Evolutionary conservation across 2,797 vertebrate species (phyloP), one percentile per base, ranked within the genome.

Genomic region (Pipistrellus nathusii): DNA sequence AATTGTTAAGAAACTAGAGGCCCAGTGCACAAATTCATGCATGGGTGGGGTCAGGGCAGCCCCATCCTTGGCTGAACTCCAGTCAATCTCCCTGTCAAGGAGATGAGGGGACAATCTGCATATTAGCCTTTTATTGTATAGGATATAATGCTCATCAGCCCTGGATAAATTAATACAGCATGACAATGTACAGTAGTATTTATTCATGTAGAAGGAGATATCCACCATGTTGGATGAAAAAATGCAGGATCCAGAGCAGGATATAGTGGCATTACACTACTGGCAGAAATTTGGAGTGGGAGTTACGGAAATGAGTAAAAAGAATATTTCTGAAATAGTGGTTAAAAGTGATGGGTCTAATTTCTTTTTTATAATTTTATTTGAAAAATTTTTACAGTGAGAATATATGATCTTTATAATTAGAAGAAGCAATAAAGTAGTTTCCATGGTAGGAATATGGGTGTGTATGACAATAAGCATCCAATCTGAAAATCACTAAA

Each of bases 351-450:
- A 91, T 69, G 68, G 48, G 13, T 85, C 48, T 78, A 51, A 27
- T 75, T 68, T 83, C 20, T 71, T 83, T 87, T 81, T 64, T 41
- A 64, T n/a, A 84, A 17, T 84, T 68, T 68, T 62, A 18, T 53
- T 59, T 83, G 25, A 73, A 48, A 20, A 53, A 46, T 68, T 44
- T 73, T 85, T 44, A 53, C 32, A 77, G 5, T 90, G 23, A 95
- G 64, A 89, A 85, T 18, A 59, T 8, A 88, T 30, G 9, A 83
- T 30, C 13, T 68, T 72, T 73, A 72, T 21, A 84, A 68, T 84
- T 55, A 88, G 25, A 64, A 87, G 77, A 90, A 86, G 23, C 14
- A 76, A 92, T 66, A 68, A n/a, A 80, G 20, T 80, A 90, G 46
- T 81, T 72, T 72, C 73, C 11, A 44, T 59, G 17, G 30, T 38